Conservation (phyloP, 2,888 invertebrate species). For the Coelopa pilipes region DNA sequence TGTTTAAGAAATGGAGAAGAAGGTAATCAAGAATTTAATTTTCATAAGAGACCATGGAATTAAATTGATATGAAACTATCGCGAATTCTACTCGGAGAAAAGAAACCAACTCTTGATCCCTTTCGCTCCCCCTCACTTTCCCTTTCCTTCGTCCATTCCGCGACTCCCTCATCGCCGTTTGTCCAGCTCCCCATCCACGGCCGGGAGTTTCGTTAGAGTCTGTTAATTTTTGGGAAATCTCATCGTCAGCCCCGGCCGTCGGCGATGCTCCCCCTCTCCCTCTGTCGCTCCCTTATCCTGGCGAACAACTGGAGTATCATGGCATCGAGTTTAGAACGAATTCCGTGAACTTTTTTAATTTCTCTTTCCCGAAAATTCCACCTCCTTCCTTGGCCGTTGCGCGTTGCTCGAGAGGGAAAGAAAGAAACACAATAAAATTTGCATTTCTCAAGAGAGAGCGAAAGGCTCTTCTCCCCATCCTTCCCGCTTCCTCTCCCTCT, state of each 20-base stretch:
- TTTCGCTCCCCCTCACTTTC: no score
- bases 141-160: neutral
- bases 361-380: neutral
- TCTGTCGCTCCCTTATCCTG: neutral
- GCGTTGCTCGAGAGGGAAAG: neutral
- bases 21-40: no score
- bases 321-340: neutral
- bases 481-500: neutral
- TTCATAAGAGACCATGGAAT: no score
- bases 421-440: neutral
- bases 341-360: neutral
- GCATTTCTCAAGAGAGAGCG: no score
- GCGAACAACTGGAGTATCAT: neutral
- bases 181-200: no score
- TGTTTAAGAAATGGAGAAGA: no score
- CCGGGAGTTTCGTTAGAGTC: no score
- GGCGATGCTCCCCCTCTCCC: neutral
- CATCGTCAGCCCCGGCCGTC: neutral
- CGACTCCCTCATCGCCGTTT: no score
- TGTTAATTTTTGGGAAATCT: neutral
- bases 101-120: no score
- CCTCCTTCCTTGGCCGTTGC: neutral
- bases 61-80: no score
- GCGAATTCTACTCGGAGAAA: no score
- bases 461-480: neutral